Evolutionary conservation across 1,140 invertebrate genomes (phyloP).

Genomic region (Papilio machaon): DNA sequence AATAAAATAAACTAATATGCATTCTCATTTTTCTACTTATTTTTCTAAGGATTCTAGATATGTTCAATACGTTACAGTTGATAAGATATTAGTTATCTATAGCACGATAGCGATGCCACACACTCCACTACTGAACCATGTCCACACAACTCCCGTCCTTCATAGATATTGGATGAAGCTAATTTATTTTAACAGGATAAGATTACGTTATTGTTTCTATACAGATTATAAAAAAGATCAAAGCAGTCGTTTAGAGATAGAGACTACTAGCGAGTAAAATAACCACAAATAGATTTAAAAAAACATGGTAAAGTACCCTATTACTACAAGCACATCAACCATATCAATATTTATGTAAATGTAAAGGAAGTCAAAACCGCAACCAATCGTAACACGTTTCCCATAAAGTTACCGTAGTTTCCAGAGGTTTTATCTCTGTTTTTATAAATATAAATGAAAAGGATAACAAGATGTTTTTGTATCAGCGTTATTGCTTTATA

Average conservation of each 20-base stretch:
- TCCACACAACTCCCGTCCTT: neutral
- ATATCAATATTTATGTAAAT: neutral
- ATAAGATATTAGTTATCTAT: slow-evolving; percentile 15
- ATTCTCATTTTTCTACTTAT: neutral
- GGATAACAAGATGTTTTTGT: no score
- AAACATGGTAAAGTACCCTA: neutral
- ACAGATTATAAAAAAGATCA: neutral
- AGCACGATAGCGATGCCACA: neutral
- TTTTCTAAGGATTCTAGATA: neutral
- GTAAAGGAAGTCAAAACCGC: slow-evolving; percentile 4
- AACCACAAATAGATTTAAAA: no score
- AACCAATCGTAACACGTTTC: neutral
- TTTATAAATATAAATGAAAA: no score
- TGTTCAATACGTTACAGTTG: neutral
- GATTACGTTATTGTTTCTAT: neutral
- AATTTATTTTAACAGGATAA: neutral
- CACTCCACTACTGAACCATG: neutral
- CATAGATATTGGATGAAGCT: neutral
- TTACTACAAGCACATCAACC: neutral
- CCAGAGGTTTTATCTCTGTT: neutral
- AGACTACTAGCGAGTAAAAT: no score
- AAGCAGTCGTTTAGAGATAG: no score
- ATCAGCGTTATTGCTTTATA: no score
- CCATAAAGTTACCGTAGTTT: neutral
- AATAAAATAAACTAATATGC: neutral